phyloP scores from a whole-genome alignment of 2,888 invertebrate genomes.

The Hymenopus coronatus region DNA sequence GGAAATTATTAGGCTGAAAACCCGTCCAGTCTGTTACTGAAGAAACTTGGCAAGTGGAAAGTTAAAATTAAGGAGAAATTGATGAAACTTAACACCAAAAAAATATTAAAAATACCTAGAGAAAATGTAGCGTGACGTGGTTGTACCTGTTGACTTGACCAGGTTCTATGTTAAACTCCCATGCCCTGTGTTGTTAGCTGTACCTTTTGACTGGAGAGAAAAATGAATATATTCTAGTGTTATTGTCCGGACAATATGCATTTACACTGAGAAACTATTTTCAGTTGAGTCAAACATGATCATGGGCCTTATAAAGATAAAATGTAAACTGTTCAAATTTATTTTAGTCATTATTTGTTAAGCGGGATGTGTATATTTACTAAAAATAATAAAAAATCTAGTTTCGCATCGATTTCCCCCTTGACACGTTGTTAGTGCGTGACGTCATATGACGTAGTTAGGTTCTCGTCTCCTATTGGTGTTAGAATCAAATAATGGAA shows the following conservation, averaged over 20 bases:
- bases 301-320: conserved; percentile 49
- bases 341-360: conserved; percentile 33
- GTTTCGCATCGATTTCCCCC: conserved; percentile 27
- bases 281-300: conserved; percentile 51
- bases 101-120: background rate
- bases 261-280: conserved; percentile 48
- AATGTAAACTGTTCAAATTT: conserved; percentile 32
- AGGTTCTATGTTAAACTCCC: conserved; percentile 4
- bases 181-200: background rate
- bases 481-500: background rate
- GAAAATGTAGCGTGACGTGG: conserved; percentile 6
- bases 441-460: background rate
- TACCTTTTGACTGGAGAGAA: conserved; percentile 10
- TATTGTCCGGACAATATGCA: conserved; percentile 50
- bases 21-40: conserved; percentile 20
- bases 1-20: background rate
- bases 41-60: background rate
- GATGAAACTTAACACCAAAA: conserved; percentile 11
- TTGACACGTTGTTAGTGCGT: conserved; percentile 2
- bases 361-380: conserved; percentile 26
- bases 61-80: conserved; percentile 7
- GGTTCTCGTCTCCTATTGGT: conserved; percentile 3
- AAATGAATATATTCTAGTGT: background rate
- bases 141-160: background rate
- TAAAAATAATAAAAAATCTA: background rate